Evolutionary conservation across 2,888 invertebrate species (phyloP), one percentile per base, ranked within the genome.

Genomic region (Rhingia rostrata): DNA sequence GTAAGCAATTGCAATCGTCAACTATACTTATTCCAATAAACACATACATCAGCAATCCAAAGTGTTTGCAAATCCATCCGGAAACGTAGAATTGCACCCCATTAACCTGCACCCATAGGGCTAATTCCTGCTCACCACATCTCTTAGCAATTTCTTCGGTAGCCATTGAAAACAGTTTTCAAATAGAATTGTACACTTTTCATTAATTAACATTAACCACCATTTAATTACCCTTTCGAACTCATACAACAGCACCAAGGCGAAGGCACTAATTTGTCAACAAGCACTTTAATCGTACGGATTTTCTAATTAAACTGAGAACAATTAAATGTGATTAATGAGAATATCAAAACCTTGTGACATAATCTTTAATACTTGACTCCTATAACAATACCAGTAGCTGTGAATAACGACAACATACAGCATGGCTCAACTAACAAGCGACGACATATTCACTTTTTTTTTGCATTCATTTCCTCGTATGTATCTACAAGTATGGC

Each of bases 321-420:
- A 84, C 84, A 70, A 84, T 84, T 75, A 84, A 80, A 70, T 61
- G 22, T 80, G 80, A 84, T 80, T 80, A 75, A 84, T 84, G 84
- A 66, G 45, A 54, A 6, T 70, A 49, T 49, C 49, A 58, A 74
- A 84, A 66, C 80, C 80, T 80, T 74, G 69, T 70, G 74, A 64
- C 80, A 75, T 74, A 80, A 74, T 84, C 74, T n/a, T n/a, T 58
- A 69, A 53, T 63, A 69, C 12, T 45, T 6, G 6, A 37, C 12
- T 14, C 22, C 14, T 4, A 43, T 12, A 56, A 41, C 49, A 70
- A 60, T 49, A 49, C 67, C 66, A 78, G 72, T 61, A 73, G 72
- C 67, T 6, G 39, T n/a, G 30, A 7, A n/a, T 4, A 9, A 5
- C 30, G 5, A 41, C 37, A 22, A 22, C 22, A 22, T 22, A 10